These are phyloP conservation scores for Bombyx mori DNA, from an alignment of 1,140 invertebrate genomes.

Conservation along the genomic window DNA sequence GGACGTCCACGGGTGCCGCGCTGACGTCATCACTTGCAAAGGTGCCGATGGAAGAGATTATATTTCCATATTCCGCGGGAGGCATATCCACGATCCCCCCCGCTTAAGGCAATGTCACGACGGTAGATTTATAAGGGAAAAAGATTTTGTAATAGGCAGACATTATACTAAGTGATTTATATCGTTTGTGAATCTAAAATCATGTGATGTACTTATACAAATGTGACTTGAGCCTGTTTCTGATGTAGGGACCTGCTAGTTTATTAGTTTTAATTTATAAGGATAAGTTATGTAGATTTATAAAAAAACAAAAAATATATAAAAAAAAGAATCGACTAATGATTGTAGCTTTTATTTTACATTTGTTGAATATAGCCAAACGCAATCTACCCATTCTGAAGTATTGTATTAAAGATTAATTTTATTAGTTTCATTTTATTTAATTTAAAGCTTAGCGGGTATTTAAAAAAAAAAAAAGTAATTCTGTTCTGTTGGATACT, in stretches of 20 bases:
- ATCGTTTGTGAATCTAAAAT: slow-evolving; percentile 25
- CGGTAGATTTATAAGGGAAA: slow-evolving; percentile 62
- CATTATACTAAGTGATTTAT: slow-evolving; percentile 27
- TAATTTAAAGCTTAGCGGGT: no score
- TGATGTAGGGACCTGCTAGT: slow-evolving; percentile 59
- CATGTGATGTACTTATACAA: slow-evolving; percentile 61
- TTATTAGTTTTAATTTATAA: background rate
- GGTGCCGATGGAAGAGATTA: slow-evolving; percentile 54
- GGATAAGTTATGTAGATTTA: no score
- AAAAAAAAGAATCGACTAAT: no score
- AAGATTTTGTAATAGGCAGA: slow-evolving; percentile 39
- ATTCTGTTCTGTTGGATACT: no score
- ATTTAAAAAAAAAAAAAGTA: no score
- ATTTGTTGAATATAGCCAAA: no score
- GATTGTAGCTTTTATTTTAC: no score
- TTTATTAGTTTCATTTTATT: no score
- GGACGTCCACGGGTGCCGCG: slow-evolving; percentile 55
- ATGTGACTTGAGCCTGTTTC: slow-evolving; percentile 48
- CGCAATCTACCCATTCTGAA: no score
- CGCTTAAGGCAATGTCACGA: slow-evolving; percentile 55
- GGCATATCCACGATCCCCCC: slow-evolving; percentile 57
- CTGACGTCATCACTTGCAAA: slow-evolving; percentile 61
- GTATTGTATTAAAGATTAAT: no score
- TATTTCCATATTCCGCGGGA: slow-evolving; percentile 59
- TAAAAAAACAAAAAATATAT: no score